phyloP scores from a whole-genome alignment of 2,113 vertebrate species.

The Aythya baeri region DNA sequence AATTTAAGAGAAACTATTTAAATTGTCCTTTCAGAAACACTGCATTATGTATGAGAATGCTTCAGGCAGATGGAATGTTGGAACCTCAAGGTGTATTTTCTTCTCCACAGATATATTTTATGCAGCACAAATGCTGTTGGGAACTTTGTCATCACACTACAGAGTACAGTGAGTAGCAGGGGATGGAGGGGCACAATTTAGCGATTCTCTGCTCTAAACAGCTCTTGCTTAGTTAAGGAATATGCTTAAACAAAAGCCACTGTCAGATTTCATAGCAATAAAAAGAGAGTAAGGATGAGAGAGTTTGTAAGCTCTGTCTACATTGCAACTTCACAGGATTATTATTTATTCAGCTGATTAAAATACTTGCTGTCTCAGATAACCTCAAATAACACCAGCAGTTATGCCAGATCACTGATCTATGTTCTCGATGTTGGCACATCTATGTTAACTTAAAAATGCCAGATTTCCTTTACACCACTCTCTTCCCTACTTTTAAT shows the following conservation, averaged over 20 bases:
- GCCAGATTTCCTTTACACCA: background rate
- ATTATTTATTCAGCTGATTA: background rate
- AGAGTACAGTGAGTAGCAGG: rapidly evolving
- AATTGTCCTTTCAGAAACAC: conserved; percentile 20
- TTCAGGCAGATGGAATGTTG: conserved; percentile 17
- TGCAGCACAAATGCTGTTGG: background rate
- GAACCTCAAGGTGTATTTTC: conserved; percentile 36
- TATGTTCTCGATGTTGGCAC: background rate
- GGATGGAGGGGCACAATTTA: background rate
- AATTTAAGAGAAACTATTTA: conserved; percentile 25
- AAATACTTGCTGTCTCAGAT: background rate
- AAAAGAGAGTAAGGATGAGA: background rate
- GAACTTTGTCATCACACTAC: background rate
- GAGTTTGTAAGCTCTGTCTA: background rate
- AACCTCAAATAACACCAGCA: background rate
- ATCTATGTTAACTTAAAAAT: background rate
- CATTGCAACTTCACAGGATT: background rate
- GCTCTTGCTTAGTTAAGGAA: background rate
- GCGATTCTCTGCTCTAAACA: background rate
- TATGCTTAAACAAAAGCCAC: background rate
- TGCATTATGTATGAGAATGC: conserved; percentile 23
- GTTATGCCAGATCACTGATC: background rate
- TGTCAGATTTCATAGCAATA: background rate
- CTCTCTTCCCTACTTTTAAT: background rate
- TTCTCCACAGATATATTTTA: conserved; percentile 1